Evolutionary conservation across 2,113 vertebrate species (phyloP).

Genomic region (Chaenocephalus aceratus): DNA sequence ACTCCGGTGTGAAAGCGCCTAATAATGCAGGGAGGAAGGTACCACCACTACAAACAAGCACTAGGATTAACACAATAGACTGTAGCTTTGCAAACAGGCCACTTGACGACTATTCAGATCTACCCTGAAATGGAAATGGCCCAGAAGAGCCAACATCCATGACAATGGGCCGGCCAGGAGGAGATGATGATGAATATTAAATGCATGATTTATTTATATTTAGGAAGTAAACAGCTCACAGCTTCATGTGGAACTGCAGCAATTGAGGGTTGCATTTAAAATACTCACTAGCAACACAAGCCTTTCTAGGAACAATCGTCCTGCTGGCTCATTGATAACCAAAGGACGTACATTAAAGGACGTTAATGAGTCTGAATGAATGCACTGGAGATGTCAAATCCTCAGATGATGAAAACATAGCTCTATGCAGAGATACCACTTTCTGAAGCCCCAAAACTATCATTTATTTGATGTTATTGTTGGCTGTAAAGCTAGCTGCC

Average conservation of each 20-base stretch:
- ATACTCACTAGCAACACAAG: too few species aligned
- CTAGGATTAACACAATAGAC: conserved; percentile 48
- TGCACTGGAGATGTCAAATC: neutral
- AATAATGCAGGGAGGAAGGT: neutral
- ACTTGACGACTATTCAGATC: conserved; percentile 38
- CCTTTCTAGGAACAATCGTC: neutral
- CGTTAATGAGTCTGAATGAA: too few species aligned
- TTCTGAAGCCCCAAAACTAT: neutral
- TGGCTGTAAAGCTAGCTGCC: neutral
- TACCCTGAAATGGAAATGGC: conserved; percentile 74
- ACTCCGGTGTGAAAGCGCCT: too few species aligned
- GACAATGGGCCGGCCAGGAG: conserved; percentile 60
- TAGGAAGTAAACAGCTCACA: conserved; percentile 3
- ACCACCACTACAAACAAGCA: conserved; percentile 26
- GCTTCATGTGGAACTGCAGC: neutral
- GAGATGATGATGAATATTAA: conserved; percentile 41
- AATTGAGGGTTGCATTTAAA: neutral
- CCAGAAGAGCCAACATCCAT: conserved; percentile 50
- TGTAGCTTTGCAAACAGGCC: conserved; percentile 51
- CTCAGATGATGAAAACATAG: neutral
- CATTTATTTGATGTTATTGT: neutral
- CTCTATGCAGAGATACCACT: neutral
- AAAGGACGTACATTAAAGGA: neutral
- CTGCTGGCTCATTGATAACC: neutral
- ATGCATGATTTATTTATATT: conserved; percentile 22